Evolutionary conservation across 1,140 invertebrate species (phyloP).

Genomic region (Palaemon carinicauda): DNA sequence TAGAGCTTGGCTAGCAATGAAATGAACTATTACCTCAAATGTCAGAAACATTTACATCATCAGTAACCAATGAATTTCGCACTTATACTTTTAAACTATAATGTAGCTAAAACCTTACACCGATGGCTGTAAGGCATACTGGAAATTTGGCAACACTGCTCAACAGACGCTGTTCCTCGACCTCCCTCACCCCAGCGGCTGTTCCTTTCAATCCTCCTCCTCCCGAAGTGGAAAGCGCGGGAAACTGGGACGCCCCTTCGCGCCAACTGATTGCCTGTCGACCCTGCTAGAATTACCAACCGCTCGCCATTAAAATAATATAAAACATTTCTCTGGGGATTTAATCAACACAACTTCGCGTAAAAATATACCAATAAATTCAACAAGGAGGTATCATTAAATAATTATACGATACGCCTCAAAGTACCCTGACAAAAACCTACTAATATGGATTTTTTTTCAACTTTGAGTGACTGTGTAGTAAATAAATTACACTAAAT

Average conservation of each 20-base stretch:
- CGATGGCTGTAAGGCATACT: neutral
- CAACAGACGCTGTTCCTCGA: conserved; percentile 21
- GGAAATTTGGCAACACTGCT: conserved; percentile 19
- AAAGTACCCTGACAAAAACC: no score
- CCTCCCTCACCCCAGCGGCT: conserved; percentile 26
- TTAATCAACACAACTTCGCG: neutral
- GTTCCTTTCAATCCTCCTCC: conserved; percentile 6
- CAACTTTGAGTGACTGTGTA: no score
- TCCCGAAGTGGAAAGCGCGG: conserved; percentile 46
- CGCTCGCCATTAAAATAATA: neutral
- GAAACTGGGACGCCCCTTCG: conserved; percentile 48
- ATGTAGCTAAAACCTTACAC: neutral
- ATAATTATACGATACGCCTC: neutral
- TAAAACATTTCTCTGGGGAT: neutral
- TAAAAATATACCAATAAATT: neutral
- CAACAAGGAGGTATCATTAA: neutral
- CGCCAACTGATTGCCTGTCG: conserved; percentile 33
- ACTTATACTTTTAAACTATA: neutral
- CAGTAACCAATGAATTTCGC: neutral
- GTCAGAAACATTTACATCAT: neutral
- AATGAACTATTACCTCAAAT: no score
- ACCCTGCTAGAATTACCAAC: conserved; percentile 37
- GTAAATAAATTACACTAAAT: no score
- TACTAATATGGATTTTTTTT: no score
- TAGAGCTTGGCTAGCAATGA: no score